Conservation (phyloP, 2,113 vertebrate species). For the Hippolais icterina region DNA sequence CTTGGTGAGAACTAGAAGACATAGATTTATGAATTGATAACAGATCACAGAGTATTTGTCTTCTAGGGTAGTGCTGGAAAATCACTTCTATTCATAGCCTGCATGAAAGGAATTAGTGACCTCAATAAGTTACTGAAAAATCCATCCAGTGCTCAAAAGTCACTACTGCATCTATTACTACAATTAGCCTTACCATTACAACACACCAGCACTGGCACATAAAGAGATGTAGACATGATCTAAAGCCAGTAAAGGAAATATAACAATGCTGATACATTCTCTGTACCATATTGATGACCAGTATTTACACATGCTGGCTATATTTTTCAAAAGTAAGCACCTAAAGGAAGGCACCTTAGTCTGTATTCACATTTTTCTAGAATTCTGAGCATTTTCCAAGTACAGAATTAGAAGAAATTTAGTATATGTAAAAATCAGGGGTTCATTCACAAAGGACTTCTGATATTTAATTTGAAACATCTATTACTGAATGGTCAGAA, state of each 20-base stretch:
- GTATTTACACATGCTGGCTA: background rate
- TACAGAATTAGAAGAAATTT: background rate
- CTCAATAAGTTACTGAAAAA: conserved; percentile 26
- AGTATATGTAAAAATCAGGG: background rate
- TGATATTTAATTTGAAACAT: background rate
- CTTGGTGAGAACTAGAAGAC: background rate
- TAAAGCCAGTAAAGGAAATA: background rate
- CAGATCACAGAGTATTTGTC: conserved; percentile 10
- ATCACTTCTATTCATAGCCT: conserved; percentile 24
- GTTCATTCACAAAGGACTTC: background rate
- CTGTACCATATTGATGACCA: background rate
- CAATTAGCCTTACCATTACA: background rate
- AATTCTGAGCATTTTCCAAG: background rate
- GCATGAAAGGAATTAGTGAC: conserved; percentile 32
- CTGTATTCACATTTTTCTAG: background rate
- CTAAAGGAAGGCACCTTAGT: background rate
- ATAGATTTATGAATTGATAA: conserved; percentile 26
- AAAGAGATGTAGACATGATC: background rate
- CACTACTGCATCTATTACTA: background rate
- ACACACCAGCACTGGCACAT: background rate
- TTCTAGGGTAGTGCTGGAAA: background rate
- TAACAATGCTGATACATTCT: fast-evolving
- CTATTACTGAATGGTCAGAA: background rate
- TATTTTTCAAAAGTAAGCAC: background rate
- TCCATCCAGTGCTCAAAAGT: background rate